These are phyloP conservation scores for Zaprionus lineosus DNA, from an alignment of 2,888 invertebrate genomes.

Conservation along the genomic window DNA sequence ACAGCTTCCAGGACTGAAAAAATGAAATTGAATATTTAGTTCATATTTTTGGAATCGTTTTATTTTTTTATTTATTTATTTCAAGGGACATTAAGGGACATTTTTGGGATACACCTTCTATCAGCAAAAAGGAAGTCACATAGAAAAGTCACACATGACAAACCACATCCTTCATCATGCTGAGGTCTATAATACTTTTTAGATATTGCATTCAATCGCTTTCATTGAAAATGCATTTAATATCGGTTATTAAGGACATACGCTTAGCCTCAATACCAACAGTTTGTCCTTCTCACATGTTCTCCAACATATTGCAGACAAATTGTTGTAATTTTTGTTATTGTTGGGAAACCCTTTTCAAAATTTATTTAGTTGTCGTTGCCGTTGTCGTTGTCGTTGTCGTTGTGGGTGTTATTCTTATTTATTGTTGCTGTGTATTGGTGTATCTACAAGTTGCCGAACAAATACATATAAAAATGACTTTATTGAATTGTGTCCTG, in stretches of 20 bases:
- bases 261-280: background rate
- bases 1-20: constrained; percentile 93
- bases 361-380: constrained; percentile 38
- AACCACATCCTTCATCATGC: too few relatives aligned
- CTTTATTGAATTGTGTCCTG: constrained; percentile 71
- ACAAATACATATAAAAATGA: constrained; percentile 77
- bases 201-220: constrained; percentile 59
- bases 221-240: constrained; percentile 68
- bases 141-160: too few relatives aligned
- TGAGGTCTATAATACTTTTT: constrained; percentile 24
- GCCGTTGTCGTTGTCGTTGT: constrained; percentile 24
- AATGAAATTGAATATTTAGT: constrained; percentile 27
- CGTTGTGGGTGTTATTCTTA: background rate
- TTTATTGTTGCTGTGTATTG: too few relatives aligned
- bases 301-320: constrained; percentile 55
- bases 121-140: too few relatives aligned
- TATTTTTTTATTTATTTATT: too few relatives aligned
- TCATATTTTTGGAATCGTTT: too few relatives aligned
- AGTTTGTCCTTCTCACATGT: constrained; percentile 18
- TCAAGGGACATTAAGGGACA: too few relatives aligned
- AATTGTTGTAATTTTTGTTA: constrained; percentile 34
- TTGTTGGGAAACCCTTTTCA: constrained; percentile 57
- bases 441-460: constrained; percentile 56
- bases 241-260: constrained; percentile 62
- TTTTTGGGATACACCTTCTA: too few relatives aligned